Conservation (phyloP, 2,797 vertebrate genomes). For the Distichodus sexfasciatus region DNA sequence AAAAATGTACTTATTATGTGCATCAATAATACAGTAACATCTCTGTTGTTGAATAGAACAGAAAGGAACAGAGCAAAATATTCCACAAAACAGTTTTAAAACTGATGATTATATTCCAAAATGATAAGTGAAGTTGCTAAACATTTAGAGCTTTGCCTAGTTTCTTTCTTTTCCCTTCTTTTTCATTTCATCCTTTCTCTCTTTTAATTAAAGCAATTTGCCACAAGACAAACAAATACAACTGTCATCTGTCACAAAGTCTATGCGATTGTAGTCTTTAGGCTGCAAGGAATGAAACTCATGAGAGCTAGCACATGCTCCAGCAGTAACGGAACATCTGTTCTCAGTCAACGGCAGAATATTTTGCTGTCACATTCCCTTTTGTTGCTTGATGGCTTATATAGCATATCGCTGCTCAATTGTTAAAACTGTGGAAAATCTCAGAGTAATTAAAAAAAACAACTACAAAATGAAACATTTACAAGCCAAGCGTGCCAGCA, state of each 20-base stretch:
- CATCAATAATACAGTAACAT: too few species aligned
- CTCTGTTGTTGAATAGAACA: too few species aligned
- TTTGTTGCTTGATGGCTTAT: neutral
- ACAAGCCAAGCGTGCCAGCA: neutral
- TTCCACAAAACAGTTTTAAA: too few species aligned
- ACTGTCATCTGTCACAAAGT: neutral
- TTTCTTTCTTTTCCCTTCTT: neutral
- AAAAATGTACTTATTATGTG: too few species aligned
- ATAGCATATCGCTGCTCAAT: too few species aligned
- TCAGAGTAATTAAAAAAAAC: conserved; percentile 5
- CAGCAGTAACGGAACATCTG: neutral
- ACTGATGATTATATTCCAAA: too few species aligned
- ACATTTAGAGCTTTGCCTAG: too few species aligned
- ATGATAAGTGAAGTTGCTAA: too few species aligned
- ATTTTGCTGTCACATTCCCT: neutral
- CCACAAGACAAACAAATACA: neutral
- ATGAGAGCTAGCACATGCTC: neutral
- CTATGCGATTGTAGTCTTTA: neutral
- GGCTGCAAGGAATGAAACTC: neutral
- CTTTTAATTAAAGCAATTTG: neutral
- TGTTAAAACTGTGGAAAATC: too few species aligned
- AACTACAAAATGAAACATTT: neutral
- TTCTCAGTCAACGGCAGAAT: neutral
- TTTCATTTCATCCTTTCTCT: neutral
- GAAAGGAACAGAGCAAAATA: too few species aligned